Conservation (phyloP, 1,140 invertebrate genomes). For the Drosophila dunni region DNA sequence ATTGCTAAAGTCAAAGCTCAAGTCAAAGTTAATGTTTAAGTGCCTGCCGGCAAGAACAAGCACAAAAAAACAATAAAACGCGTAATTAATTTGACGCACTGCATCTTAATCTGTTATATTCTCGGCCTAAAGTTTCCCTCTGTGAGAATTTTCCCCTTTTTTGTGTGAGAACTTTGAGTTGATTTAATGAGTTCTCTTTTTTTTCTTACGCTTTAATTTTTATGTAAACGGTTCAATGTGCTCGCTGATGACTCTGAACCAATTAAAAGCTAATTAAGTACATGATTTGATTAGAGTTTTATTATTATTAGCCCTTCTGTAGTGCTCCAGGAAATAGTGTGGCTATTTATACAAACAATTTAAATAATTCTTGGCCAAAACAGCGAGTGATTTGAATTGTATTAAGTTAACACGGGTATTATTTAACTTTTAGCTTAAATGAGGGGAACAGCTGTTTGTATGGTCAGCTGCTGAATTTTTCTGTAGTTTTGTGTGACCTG, state of each 20-base stretch:
- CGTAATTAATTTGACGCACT: conserved; percentile 72
- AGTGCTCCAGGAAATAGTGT: neutral
- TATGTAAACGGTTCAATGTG: conserved; percentile 70
- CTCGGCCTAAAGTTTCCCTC: conserved; percentile 21
- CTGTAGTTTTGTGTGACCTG: no score
- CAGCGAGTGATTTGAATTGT: neutral
- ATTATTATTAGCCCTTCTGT: conserved; percentile 2
- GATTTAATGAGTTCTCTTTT: conserved; percentile 66
- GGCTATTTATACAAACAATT: conserved; percentile 3
- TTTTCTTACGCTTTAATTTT: conserved; percentile 58
- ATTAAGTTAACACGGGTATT: neutral
- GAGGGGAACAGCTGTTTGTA: neutral
- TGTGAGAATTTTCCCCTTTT: conserved; percentile 45
- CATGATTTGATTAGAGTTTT: conserved; percentile 53
- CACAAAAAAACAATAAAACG: conserved; percentile 43
- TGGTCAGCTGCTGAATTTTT: no score
- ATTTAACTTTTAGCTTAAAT: neutral
- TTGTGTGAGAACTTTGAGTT: conserved; percentile 56
- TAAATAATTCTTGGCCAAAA: neutral
- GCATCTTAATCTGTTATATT: conserved; percentile 61
- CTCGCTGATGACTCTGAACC: conserved; percentile 25
- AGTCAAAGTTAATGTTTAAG: conserved; percentile 49
- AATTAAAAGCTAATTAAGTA: conserved; percentile 70
- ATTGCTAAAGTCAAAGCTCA: neutral
- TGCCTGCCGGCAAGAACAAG: conserved; percentile 16